Conservation (phyloP, 2,888 invertebrate species). For the Lasioglossum lativentre region DNA sequence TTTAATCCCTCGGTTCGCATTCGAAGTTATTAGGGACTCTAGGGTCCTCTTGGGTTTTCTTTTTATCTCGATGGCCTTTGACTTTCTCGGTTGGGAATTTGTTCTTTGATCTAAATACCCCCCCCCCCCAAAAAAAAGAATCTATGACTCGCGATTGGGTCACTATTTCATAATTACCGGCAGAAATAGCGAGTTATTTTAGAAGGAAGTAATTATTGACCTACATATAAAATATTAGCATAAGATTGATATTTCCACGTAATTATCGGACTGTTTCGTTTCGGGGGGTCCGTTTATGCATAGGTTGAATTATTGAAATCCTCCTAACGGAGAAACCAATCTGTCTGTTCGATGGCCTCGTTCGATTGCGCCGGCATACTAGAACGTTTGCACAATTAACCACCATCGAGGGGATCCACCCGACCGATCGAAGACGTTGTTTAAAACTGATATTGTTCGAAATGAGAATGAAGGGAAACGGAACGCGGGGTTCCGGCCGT, state of each 20-base stretch:
- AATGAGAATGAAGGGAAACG: not conserved
- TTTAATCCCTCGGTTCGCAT: not conserved
- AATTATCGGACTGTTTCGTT: not conserved
- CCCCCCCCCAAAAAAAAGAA: not conserved
- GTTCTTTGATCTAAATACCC: not conserved
- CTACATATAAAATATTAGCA: not conserved
- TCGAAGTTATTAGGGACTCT: not conserved
- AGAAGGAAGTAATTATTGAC: too few species aligned
- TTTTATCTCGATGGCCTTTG: not conserved
- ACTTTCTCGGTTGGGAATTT: not conserved
- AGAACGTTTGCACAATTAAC: conserved; percentile 30
- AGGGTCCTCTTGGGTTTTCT: not conserved
- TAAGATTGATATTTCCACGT: not conserved
- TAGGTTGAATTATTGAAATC: not conserved
- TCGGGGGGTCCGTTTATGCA: not conserved
- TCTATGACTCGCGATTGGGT: not conserved
- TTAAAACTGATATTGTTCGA: conserved; percentile 25
- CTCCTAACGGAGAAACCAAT: conserved; percentile 28
- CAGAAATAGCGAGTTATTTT: too few species aligned
- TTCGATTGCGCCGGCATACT: conserved; percentile 23
- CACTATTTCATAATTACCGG: not conserved
- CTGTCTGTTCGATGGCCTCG: conserved; percentile 37
- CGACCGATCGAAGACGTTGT: conserved; percentile 18
- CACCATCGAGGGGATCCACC: not conserved
- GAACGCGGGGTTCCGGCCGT: not conserved